These are phyloP conservation scores for Xestoiulus laeticollis DNA, from an alignment of 2,888 invertebrate species.

Conservation along the genomic window DNA sequence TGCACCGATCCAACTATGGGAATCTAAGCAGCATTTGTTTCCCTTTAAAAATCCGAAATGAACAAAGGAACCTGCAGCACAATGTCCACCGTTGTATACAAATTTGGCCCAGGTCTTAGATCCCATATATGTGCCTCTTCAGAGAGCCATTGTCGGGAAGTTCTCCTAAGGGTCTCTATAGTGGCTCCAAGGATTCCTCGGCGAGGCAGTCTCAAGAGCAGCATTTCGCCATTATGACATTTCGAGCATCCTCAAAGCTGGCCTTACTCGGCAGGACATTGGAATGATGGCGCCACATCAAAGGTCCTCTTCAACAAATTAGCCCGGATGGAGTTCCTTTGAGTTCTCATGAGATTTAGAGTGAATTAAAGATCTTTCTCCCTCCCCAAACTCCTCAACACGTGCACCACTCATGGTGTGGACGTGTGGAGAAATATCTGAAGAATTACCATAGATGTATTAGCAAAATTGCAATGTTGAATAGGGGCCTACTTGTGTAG, in stretches of 20 bases:
- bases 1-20: background rate
- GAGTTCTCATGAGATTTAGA: background rate
- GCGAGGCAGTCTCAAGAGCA: background rate
- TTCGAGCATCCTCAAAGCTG: constrained; percentile 9
- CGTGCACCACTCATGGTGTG: background rate
- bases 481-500: no score
- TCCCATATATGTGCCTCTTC: background rate
- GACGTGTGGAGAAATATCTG: background rate
- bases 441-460: background rate
- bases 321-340: background rate
- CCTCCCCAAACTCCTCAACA: background rate
- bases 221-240: background rate
- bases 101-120: background rate
- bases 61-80: background rate
- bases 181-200: background rate
- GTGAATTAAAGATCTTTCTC: background rate
- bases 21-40: background rate
- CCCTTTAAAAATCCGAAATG: constrained; percentile 1
- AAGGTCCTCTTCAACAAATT: background rate
- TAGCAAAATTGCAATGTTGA: background rate
- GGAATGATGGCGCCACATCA: background rate
- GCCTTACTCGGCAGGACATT: background rate
- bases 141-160: background rate
- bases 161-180: background rate
- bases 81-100: background rate